Evolutionary conservation across 1,140 invertebrate genomes (phyloP), one percentile per base, ranked within the genome.

Genomic region (Diorhabda elongata): DNA sequence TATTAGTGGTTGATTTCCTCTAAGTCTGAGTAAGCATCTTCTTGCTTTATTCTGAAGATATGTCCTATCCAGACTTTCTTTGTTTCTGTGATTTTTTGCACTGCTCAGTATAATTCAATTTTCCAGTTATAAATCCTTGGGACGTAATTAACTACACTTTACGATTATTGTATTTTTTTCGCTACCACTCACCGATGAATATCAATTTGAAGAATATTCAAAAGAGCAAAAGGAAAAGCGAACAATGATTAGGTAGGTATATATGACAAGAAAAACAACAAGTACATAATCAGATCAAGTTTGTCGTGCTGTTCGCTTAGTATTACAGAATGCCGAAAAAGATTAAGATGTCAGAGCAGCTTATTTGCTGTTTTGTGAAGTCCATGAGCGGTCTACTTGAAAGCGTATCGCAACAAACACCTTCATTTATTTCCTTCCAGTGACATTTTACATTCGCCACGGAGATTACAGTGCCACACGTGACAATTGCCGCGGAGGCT

Each of bases 401-500:
- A 73, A 66, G 73, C 61, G 43, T 44, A n/a, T 58, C 42, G 44
- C 69, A 69, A 71, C 69, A 70, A 75, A 76, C 71, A 76, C 74
- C 73, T 74, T 70, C 75, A 77, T 77, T 77, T 77, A 77, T 77
- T 76, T 77, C 71, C 71, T 67, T 68, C 74, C 75, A 76, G 75
- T 76, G 76, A 77, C 76, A 71, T 76, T 75, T 74, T 66, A 67
- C 73, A 75, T 77, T 76, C 67, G 76, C 71, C 74, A 77, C 68
- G 75, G 69, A 73, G 75, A 73, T 77, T 77, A 77, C 67, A 61
- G 61, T 47, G 63, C 69, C 68, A 74, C 74, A 75, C 74, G 74
- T 75, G 74, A 71, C 73, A 71, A 71, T 71, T 67, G 68, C 61
- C 65, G 67, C 58, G 61, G 45, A 56, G 57, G 60, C 71, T 73